Evolutionary conservation across 2,888 invertebrate genomes (phyloP).

Genomic region (Brachypalpus laphriformis): DNA sequence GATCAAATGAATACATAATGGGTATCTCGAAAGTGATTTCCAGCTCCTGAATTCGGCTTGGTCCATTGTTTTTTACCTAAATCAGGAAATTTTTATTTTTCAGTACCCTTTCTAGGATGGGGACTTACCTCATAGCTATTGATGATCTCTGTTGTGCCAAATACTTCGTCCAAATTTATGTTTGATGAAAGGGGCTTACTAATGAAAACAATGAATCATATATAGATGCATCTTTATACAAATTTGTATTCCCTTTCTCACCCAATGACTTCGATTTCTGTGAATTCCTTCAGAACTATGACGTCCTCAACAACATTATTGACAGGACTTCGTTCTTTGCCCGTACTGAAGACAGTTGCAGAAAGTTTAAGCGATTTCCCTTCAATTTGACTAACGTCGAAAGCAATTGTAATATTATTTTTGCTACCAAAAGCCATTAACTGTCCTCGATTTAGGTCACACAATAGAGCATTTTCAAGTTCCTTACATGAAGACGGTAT

Average conservation of each 20-base stretch:
- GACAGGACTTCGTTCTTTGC: conserved; percentile 78
- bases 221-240: background rate
- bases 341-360: conserved; percentile 81
- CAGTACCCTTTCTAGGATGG: background rate
- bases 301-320: conserved; percentile 78
- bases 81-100: background rate
- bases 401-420: conserved; percentile 78
- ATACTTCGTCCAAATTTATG: conserved; percentile 80
- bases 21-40: conserved; percentile 80
- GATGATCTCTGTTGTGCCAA: conserved; percentile 78
- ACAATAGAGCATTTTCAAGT: conserved; percentile 78
- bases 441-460: conserved; percentile 80
- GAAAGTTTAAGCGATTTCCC: conserved; percentile 79
- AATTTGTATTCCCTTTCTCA: conserved; percentile 74
- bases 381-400: conserved; percentile 80
- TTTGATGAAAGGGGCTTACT: conserved; percentile 79
- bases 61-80: conserved; percentile 81
- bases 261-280: conserved; percentile 82
- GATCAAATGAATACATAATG: conserved; percentile 79
- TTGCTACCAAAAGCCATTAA: conserved; percentile 78
- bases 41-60: conserved; percentile 80
- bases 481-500: conserved; percentile 80
- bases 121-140: conserved; percentile 79
- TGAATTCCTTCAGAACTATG: conserved; percentile 79
- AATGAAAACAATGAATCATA: too few relatives aligned